phyloP scores from a whole-genome alignment of 2,888 invertebrate genomes.

The Gasteruption jaculator region DNA sequence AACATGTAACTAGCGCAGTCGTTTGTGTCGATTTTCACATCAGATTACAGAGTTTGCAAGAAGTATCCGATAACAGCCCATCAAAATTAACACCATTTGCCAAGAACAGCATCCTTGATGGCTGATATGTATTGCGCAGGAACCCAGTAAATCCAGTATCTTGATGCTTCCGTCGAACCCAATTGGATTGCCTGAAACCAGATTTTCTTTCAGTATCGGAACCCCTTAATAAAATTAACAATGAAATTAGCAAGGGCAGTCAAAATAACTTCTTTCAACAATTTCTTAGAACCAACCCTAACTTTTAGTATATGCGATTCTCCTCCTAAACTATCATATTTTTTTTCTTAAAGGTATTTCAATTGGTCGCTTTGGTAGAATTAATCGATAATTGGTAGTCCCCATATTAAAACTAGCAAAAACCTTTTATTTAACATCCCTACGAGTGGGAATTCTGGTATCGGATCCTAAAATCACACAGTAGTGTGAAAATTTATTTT shows the following conservation, averaged over 20 bases:
- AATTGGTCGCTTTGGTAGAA: no score
- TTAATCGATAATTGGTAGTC: no score
- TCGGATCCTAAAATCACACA: no score
- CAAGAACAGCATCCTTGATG: conserved; percentile 85
- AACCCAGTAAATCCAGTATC: conserved; percentile 94
- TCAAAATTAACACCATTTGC: conserved; percentile 80
- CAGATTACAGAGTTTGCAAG: conserved; percentile 36
- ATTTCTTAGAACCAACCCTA: no score
- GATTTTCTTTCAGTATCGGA: no score
- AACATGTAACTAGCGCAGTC: conserved; percentile 47
- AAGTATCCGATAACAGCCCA: conserved; percentile 29
- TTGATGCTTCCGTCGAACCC: conserved; percentile 86
- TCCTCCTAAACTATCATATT: conserved; percentile 90
- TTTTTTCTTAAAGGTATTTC: conserved; percentile 88
- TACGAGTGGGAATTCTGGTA: conserved; percentile 76
- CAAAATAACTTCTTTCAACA: no score
- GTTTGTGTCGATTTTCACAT: conserved; percentile 40
- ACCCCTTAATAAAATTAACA: no score
- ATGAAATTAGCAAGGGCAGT: no score
- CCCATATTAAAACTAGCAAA: no score
- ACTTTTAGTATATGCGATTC: no score
- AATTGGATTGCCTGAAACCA: conserved; percentile 81
- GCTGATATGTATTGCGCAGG: conserved; percentile 87
- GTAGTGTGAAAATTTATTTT: no score
- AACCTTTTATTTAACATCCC: conserved; percentile 92